phyloP scores from a whole-genome alignment of 2,888 invertebrate genomes.

The Ornithoptera priamus region DNA sequence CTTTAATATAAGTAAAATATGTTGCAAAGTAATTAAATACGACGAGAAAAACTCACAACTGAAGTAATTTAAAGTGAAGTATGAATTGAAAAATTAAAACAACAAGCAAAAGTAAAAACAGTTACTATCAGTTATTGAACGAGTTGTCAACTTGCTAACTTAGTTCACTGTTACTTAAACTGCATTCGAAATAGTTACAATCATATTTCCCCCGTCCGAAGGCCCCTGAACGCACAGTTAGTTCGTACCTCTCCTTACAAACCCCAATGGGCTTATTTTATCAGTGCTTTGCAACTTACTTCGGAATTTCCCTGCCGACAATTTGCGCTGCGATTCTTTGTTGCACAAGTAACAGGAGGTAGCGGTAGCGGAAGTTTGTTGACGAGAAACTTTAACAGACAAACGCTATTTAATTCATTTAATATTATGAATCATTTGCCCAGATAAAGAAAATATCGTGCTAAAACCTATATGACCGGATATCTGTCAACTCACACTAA shows the following conservation, averaged over 20 bases:
- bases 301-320: conserved; percentile 40
- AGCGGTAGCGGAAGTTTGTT: neutral
- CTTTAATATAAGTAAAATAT: no score
- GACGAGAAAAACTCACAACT: no score
- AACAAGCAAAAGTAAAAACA: neutral
- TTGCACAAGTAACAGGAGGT: neutral
- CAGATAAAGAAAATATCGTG: no score
- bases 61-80: no score
- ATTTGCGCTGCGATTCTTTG: conserved; percentile 54
- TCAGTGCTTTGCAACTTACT: conserved; percentile 39
- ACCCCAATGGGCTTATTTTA: conserved; percentile 58
- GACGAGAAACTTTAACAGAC: no score
- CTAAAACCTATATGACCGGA: no score
- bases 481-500: no score
- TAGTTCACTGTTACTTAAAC: conserved; percentile 24
- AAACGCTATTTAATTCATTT: no score
- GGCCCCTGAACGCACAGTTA: conserved; percentile 41
- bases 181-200: conserved; percentile 29
- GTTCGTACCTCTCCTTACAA: conserved; percentile 43
- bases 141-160: conserved; percentile 16
- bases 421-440: no score
- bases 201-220: conserved; percentile 25
- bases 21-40: no score
- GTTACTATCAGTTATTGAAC: conserved; percentile 16
- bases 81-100: neutral